A percentile compares a stretch with the other conserved stretches of the same genome.
phyloP scores from a whole-genome alignment of 1,140 invertebrate species.

The Rhagoletis pomonella region DNA sequence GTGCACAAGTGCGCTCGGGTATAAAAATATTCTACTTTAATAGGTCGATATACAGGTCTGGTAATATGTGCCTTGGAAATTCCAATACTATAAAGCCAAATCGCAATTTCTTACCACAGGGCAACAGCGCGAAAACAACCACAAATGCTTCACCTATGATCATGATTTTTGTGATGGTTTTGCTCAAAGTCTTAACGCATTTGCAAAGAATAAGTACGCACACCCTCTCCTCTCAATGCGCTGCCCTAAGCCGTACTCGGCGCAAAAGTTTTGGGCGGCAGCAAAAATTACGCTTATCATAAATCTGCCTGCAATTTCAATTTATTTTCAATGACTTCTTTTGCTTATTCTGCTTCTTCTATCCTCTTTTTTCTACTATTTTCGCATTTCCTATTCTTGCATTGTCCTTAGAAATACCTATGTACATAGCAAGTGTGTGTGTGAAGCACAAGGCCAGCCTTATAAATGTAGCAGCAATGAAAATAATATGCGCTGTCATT shows the following conservation, averaged over 20 bases:
- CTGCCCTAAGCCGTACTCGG: background rate
- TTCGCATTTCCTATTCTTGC: background rate
- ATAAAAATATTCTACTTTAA: too few relatives aligned
- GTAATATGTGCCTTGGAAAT: background rate
- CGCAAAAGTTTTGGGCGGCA: background rate
- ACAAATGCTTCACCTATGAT: background rate
- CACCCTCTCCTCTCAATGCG: background rate
- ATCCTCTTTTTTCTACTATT: background rate
- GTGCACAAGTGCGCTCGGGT: too few relatives aligned
- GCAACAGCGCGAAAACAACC: too few relatives aligned
- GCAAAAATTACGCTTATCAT: background rate
- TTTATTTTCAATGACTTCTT: constrained; percentile 12
- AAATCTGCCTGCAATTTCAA: constrained; percentile 6
- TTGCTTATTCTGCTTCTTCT: background rate
- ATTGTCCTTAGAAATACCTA: background rate
- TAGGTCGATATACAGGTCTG: too few relatives aligned
- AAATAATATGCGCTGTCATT: constrained; percentile 47
- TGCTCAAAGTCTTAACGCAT: background rate
- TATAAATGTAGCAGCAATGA: constrained; percentile 17
- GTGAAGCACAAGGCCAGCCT: background rate
- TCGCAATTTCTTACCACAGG: too few relatives aligned
- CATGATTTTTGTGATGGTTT: background rate
- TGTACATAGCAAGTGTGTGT: background rate
- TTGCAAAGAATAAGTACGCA: background rate
- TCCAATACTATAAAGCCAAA: too few relatives aligned